Base-by-base conservation (phyloP, 1,140 invertebrate genomes). In the Drosophila tsacasi region DNA sequence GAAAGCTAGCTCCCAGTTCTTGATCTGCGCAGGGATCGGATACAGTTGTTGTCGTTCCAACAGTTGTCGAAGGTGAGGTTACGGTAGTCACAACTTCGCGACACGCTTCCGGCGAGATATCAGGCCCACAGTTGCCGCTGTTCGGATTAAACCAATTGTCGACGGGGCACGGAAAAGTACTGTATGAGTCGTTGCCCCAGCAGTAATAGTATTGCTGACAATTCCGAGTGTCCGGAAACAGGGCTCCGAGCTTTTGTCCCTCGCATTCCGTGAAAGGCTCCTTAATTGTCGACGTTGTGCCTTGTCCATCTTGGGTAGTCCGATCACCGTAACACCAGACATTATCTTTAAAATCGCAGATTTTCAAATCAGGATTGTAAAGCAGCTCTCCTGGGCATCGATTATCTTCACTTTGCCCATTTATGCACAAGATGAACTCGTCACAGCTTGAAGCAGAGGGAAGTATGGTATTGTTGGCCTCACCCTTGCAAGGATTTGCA, bases 271-370 rank as follows among this genome's bases (percentile, higher is more conserved):
- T 49, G 9, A 64, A 79, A 6, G 19, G 17, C 2, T 32, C 60
- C 9, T 35, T 40, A 5, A 35, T 55, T 2, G 54, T 32, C 3
- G 39, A 1, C 12, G 49, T 32, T 8, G 40, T 47, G 17, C 25
- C 44, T 32, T 46, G 37, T 27, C 17, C 42, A 12, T 46, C 17
- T 19, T 42, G 12, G 0, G 75, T 76, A 9, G 81, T 72, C 2
- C 23, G 25, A 8, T 59, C 73, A 5, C 32, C 60, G 44, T 60
- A 71, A 39, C 83, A 87, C 19, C 10, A 49, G 1, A 77, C 61
- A 10, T 76, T 69, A 6, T 71, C 37, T n/a, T 71, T 27, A 25
- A 69, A 60, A 25, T 86, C 83, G 61, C 83, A 87, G 21, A 87
- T 63, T 3, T 55, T 32, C 4, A 79, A 40, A 6, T 62, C 10